Evolutionary conservation across 2,888 invertebrate species (phyloP).

Genomic region (Epicampocera succincta): DNA sequence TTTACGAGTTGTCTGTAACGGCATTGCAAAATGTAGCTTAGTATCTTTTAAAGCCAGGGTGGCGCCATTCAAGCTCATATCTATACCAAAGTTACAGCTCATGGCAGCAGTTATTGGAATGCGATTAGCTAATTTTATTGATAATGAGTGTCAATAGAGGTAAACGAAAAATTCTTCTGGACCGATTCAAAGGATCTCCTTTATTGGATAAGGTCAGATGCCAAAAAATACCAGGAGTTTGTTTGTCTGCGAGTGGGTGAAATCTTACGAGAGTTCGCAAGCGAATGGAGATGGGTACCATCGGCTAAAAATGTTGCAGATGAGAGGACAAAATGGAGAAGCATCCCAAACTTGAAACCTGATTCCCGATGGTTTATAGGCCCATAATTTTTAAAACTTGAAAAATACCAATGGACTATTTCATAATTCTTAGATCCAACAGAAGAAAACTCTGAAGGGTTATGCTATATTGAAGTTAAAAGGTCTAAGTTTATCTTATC

Average conservation of each 20-base stretch:
- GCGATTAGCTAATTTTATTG: constrained; percentile 17
- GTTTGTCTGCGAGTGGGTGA: constrained; percentile 62
- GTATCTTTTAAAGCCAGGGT: constrained; percentile 57
- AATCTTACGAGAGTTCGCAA: constrained; percentile 53
- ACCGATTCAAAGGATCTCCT: neutral
- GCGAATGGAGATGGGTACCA: constrained; percentile 63
- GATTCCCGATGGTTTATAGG: constrained; percentile 39
- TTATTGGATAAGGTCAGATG: constrained; percentile 1
- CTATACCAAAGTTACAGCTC: constrained; percentile 57
- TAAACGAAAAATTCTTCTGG: neutral
- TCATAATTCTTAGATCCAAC: neutral
- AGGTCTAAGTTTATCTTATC: no score
- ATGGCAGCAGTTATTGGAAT: constrained; percentile 13
- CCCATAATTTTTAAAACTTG: neutral
- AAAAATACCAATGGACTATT: neutral
- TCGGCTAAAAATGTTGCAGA: constrained; percentile 65
- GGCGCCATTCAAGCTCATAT: constrained; percentile 49
- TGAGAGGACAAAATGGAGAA: constrained; percentile 19
- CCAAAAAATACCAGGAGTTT: constrained; percentile 5
- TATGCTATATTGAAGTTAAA: no score
- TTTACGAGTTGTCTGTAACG: constrained; percentile 24
- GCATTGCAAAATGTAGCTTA: constrained; percentile 26
- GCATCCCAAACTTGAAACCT: neutral
- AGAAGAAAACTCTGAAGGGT: no score
- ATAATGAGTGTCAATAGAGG: constrained; percentile 15